Conservation (phyloP, 2,797 vertebrate genomes). For the Bufotes viridis region DNA sequence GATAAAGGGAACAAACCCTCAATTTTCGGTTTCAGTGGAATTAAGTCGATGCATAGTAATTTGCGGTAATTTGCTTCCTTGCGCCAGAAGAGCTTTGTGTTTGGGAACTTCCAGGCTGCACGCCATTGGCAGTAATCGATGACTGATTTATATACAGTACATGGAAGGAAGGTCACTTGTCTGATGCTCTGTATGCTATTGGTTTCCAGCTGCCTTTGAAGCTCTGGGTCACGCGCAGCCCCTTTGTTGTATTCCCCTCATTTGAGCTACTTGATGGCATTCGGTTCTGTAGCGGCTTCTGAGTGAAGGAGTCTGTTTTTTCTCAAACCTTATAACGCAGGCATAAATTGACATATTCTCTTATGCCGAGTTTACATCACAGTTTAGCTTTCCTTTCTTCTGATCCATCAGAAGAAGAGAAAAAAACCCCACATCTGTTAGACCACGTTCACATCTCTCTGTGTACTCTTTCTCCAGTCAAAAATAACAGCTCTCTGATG, state of each 20-base stretch:
- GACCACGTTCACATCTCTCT: too few species aligned
- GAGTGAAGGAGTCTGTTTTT: neutral
- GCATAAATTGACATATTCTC: neutral
- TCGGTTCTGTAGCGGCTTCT: too few species aligned
- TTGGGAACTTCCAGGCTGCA: neutral
- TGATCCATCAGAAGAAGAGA: too few species aligned
- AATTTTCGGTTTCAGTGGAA: too few species aligned
- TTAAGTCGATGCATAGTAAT: neutral
- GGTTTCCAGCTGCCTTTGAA: neutral
- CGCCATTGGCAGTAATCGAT: neutral
- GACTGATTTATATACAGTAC: neutral
- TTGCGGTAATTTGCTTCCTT: neutral
- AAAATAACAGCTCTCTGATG: too few species aligned
- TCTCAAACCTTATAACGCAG: neutral
- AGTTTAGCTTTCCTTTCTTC: too few species aligned
- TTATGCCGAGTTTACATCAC: neutral
- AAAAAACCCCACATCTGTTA: too few species aligned
- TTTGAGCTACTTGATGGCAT: neutral
- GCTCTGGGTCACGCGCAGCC: neutral
- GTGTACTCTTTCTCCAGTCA: too few species aligned
- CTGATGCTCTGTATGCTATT: neutral
- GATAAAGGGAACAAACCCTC: neutral
- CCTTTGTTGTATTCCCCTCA: neutral
- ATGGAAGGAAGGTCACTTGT: neutral
- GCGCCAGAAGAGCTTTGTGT: neutral